Percentiles rank a stretch among this genome's conserved stretches.
Conservation (phyloP, 2,888 invertebrate genomes). For the Andrena dorsata region DNA sequence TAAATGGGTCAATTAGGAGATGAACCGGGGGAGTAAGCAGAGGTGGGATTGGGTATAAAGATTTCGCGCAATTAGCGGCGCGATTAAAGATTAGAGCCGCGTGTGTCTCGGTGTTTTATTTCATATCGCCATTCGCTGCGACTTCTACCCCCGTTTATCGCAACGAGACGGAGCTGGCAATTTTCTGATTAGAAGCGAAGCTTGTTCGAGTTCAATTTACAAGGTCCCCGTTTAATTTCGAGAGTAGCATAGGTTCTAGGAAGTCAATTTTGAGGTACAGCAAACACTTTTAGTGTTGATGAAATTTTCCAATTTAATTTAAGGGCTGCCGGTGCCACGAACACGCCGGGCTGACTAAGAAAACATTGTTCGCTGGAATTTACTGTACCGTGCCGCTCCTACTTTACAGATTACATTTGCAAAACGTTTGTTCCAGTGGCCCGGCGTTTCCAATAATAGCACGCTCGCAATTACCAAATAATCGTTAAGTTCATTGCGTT, state of each 20-base stretch:
- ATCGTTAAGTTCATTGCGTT: slow-evolving; percentile 22
- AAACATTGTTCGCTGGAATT: slow-evolving; percentile 20
- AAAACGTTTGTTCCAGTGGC: slow-evolving; percentile 18
- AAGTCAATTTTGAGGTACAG: slow-evolving; percentile 29
- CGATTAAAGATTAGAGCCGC: neutral
- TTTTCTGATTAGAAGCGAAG: neutral
- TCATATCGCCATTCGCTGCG: neutral
- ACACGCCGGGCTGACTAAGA: neutral
- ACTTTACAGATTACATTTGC: slow-evolving; percentile 25
- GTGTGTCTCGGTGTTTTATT: neutral
- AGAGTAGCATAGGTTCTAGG: neutral
- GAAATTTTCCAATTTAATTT: slow-evolving; percentile 42
- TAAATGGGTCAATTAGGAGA: slow-evolving; percentile 22
- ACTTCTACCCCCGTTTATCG: neutral
- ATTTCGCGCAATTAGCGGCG: slow-evolving; percentile 9
- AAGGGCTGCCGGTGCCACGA: neutral
- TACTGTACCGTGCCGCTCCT: neutral
- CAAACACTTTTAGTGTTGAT: slow-evolving; percentile 31
- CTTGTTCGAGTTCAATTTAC: neutral
- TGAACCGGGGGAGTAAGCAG: slow-evolving; percentile 5
- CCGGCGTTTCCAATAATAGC: slow-evolving; percentile 9
- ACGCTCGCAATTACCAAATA: slow-evolving; percentile 22
- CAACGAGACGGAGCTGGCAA: neutral
- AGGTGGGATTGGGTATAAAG: slow-evolving; percentile 25
- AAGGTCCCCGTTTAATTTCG: slow-evolving; percentile 27